phyloP scores from a whole-genome alignment of 2,797 vertebrate genomes.

The Danio albolineatus region DNA sequence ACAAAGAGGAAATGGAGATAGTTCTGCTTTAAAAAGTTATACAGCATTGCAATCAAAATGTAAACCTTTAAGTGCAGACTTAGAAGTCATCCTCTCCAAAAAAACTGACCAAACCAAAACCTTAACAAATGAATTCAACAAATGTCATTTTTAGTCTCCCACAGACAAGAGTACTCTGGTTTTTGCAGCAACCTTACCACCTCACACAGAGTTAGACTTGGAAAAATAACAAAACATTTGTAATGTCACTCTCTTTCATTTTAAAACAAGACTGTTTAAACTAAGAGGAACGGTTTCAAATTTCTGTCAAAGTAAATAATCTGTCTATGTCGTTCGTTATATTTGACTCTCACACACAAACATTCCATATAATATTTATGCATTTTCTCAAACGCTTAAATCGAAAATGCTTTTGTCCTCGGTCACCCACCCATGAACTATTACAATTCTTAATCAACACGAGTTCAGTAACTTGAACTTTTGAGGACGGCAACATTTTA shows the following conservation, averaged over 20 bases:
- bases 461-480: constrained; percentile 4
- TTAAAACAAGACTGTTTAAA: constrained; percentile 1
- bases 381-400: constrained; percentile 20
- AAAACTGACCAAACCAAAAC: constrained; percentile 21
- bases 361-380: not conserved
- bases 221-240: not conserved
- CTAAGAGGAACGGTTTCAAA: not conserved
- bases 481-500: constrained; percentile 11
- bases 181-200: constrained; percentile 49
- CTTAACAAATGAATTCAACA: constrained; percentile 23
- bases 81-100: constrained; percentile 5
- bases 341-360: constrained; percentile 5
- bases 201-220: not conserved
- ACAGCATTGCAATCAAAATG: constrained; percentile 79
- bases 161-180: constrained; percentile 14
- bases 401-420: constrained; percentile 25
- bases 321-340: not conserved
- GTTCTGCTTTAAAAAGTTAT: constrained; percentile 84
- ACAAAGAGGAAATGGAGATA: constrained; percentile 83
- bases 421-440: constrained; percentile 1
- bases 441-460: not conserved
- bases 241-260: not conserved
- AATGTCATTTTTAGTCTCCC: constrained; percentile 8
- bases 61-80: constrained; percentile 31
- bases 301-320: constrained; percentile 20